phyloP scores from a whole-genome alignment of 2,888 invertebrate genomes.

The Aphodius sticticus region DNA sequence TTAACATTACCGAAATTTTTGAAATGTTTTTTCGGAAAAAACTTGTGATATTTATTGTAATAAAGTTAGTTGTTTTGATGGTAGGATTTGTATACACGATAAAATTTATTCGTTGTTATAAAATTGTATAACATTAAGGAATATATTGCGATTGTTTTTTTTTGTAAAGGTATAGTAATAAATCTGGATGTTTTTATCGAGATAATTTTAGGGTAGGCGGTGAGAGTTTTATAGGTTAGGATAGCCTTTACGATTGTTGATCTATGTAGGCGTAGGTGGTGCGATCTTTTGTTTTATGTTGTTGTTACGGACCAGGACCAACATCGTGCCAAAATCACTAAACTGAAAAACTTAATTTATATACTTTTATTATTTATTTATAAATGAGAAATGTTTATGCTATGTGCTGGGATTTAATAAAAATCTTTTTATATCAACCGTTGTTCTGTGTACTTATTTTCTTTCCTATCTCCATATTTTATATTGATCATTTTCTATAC shows the following conservation, averaged over 20 bases:
- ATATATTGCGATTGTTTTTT: neutral
- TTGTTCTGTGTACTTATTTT: neutral
- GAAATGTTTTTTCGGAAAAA: neutral
- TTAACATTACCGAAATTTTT: neutral
- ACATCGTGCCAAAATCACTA: neutral
- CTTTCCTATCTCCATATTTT: neutral
- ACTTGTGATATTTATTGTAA: neutral
- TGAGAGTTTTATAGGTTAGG: neutral
- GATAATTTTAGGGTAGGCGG: neutral
- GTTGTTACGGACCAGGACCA: neutral
- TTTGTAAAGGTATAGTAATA: neutral
- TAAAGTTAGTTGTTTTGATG: neutral
- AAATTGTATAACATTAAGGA: no score
- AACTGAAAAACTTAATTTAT: neutral
- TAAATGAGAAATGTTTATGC: neutral
- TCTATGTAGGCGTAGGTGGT: neutral
- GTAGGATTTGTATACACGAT: neutral
- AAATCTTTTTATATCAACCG: neutral
- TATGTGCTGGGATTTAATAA: neutral
- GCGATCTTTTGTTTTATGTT: neutral
- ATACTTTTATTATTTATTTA: slow-evolving; percentile 4
- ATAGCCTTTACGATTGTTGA: neutral
- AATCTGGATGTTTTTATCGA: neutral
- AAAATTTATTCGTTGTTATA: neutral
- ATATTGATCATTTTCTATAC: no score